These are phyloP conservation scores for Alviniconcha strummeri DNA, from an alignment of 2,888 invertebrate genomes.

Conservation along the genomic window DNA sequence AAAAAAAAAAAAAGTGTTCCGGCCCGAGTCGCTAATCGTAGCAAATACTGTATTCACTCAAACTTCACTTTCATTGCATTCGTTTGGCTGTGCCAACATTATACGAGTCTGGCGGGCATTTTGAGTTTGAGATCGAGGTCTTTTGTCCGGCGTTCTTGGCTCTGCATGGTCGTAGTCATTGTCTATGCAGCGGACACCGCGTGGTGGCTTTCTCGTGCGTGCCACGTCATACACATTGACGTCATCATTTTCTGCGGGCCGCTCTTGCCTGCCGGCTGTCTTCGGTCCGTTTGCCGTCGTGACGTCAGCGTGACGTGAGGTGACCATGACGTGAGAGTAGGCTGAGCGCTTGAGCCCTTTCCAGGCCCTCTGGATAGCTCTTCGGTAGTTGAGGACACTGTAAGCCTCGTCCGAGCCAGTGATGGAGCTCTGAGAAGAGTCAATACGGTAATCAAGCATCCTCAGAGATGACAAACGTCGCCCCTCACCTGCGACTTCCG, in stretches of 20 bases:
- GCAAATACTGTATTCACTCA: background rate
- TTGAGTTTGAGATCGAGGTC: too few species aligned
- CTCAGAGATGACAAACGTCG: background rate
- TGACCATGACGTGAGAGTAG: slow-evolving; percentile 28
- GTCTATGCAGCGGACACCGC: slow-evolving; percentile 21
- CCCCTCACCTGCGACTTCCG: background rate
- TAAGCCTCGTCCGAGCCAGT: slow-evolving; percentile 26
- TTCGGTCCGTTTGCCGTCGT: background rate
- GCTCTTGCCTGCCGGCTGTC: background rate
- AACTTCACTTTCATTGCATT: background rate
- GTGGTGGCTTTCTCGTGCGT: background rate
- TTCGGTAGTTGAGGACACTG: slow-evolving; percentile 28
- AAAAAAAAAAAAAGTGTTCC: too few species aligned
- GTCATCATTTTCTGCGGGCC: background rate
- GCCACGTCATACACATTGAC: slow-evolving; percentile 16
- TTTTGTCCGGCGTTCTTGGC: background rate
- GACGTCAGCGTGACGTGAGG: background rate
- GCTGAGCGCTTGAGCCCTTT: slow-evolving; percentile 9
- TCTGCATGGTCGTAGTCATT: slow-evolving; percentile 26
- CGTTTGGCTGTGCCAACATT: background rate
- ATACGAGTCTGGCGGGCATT: background rate
- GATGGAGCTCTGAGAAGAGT: slow-evolving; percentile 17
- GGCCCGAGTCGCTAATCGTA: too few species aligned
- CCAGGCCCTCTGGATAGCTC: slow-evolving; percentile 24
- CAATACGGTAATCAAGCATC: background rate